Base-by-base conservation (phyloP, 2,888 invertebrate genomes). In the Sphaeridia pumilis region DNA sequence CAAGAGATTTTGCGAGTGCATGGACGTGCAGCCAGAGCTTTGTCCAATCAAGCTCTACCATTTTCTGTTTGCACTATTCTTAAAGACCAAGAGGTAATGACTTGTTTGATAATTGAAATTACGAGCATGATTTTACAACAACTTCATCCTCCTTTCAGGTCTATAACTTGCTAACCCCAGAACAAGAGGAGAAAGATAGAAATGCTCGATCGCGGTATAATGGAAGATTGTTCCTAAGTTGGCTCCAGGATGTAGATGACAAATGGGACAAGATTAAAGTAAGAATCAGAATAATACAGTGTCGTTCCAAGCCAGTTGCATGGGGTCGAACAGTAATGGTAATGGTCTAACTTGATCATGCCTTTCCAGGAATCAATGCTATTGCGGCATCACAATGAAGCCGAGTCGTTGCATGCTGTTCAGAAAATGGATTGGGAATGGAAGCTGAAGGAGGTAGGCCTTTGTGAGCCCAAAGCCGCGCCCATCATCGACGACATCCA, bases 241-340 rank as follows among this genome's bases (percentile, higher is more conserved):
- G 94, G 94, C 74, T 94, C 36, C 93, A 94, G 72, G 95, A 95
- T 71, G 90, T 94, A 1, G 92, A 92, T 69, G 94, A 95, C 68
- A 95, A 95, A 71, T 95, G 93, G 90, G 93, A 94, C 69, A 94
- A 93, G 74, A 92, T 94, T 57, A 95, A 95, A 80, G 88, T 87
- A 69, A 58, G 10, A 46, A 10, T 27, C 12, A 25, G n/a, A 27
- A n/a, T 31, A 34, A 31, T 26, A 21, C 34, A 36, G 5, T 7
- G 14, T 7, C 31, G 14, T 31, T 14, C n/a, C n/a, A n/a, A n/a
- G n/a, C n/a, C n/a, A n/a, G n/a, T n/a, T n/a, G n/a, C n/a, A n/a
- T n/a, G n/a, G n/a, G n/a, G n/a, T n/a, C n/a, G n/a, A n/a, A n/a
- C n/a, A n/a, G n/a, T n/a, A n/a, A n/a, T n/a, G n/a, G n/a, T n/a